phyloP scores from a whole-genome alignment of 2,888 invertebrate genomes.

The Incurvaria masculella region DNA sequence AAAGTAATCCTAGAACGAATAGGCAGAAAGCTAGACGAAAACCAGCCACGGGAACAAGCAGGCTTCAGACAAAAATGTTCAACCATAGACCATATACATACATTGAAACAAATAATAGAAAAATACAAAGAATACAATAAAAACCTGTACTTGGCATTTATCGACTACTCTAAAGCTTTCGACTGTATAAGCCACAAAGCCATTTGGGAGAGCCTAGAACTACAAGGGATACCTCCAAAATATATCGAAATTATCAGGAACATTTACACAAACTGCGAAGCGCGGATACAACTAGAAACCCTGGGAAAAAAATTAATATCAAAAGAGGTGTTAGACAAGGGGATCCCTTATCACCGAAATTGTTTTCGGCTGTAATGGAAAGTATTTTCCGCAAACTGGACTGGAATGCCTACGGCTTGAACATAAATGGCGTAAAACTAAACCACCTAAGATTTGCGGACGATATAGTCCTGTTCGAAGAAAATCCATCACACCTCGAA shows the following conservation, averaged over 20 bases:
- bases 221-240: neutral
- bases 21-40: slow-evolving; percentile 5
- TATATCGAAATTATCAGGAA: neutral
- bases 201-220: neutral
- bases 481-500: neutral
- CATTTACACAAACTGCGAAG: neutral
- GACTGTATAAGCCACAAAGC: slow-evolving; percentile 4
- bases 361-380: neutral
- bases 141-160: slow-evolving; percentile 4
- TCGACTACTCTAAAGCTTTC: slow-evolving; percentile 9
- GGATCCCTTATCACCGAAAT: neutral
- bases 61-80: slow-evolving; percentile 6
- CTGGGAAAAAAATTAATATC: neutral
- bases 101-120: slow-evolving; percentile 7
- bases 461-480: neutral
- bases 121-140: slow-evolving; percentile 8
- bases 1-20: slow-evolving; percentile 8
- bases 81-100: slow-evolving; percentile 6
- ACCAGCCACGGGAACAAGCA: slow-evolving; percentile 9
- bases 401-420: neutral
- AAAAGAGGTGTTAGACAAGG: neutral
- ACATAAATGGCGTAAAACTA: neutral
- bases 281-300: neutral
- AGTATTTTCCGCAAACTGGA: neutral
- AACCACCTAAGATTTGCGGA: neutral